These are phyloP conservation scores for Napeogenes inachia DNA, from an alignment of 2,888 invertebrate species.

Conservation along the genomic window DNA sequence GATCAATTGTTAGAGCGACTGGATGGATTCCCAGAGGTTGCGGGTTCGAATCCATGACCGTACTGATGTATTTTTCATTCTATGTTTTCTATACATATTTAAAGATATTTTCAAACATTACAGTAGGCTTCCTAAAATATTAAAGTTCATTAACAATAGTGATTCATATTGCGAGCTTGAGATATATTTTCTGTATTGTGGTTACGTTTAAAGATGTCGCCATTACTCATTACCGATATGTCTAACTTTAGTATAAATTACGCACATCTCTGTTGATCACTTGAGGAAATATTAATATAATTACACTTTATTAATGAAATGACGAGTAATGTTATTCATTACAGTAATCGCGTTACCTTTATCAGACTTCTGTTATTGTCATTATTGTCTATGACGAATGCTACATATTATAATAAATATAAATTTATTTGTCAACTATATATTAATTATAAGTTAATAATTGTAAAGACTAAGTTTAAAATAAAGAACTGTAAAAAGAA, in stretches of 20 bases:
- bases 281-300: constrained; percentile 1
- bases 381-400: background rate
- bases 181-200: background rate
- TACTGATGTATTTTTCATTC: too few relatives aligned
- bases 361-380: background rate
- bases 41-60: too few relatives aligned
- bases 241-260: background rate
- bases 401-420: background rate
- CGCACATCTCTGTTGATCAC: background rate
- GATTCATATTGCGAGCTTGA: background rate
- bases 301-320: constrained; percentile 5
- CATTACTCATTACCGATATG: background rate
- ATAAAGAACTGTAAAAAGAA: too few relatives aligned
- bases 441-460: too few relatives aligned
- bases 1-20: too few relatives aligned
- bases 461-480: too few relatives aligned
- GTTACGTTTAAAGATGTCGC: constrained; percentile 1
- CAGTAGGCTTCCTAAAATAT: background rate
- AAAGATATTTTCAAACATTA: too few relatives aligned
- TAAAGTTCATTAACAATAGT: background rate
- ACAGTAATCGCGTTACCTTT: background rate
- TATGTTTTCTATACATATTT: too few relatives aligned
- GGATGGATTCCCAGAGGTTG: too few relatives aligned
- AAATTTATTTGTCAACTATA: too few relatives aligned
- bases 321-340: constrained; percentile 2